Evolutionary conservation across 2,888 invertebrate species (phyloP).

Genomic region (Noctuana brunneofusca): DNA sequence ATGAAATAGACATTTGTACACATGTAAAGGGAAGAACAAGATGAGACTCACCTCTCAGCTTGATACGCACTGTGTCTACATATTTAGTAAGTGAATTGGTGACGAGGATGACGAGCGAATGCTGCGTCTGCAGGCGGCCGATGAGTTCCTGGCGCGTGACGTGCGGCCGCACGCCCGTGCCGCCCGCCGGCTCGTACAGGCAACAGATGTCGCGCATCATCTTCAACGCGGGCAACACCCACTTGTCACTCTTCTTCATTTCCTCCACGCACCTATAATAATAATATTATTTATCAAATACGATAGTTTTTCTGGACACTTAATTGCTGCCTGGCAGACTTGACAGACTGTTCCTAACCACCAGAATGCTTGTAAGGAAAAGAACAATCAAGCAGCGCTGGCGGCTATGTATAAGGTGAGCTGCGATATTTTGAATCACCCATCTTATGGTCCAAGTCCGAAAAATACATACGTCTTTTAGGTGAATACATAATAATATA

Average conservation of each 20-base stretch:
- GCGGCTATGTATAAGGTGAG: no score
- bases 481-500: no score
- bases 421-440: no score
- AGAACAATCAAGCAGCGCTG: no score
- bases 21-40: background rate
- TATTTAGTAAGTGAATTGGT: slow-evolving; percentile 95
- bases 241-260: slow-evolving; percentile 91
- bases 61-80: slow-evolving; percentile 91
- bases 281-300: no score
- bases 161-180: slow-evolving; percentile 69
- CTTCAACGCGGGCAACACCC: slow-evolving; percentile 97
- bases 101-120: slow-evolving; percentile 95
- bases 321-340: no score
- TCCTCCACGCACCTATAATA: slow-evolving; percentile 92
- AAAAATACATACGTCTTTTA: no score
- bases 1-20: no score
- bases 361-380: no score
- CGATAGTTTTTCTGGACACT: no score
- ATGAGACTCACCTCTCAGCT: slow-evolving; percentile 57
- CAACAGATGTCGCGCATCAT: slow-evolving; percentile 98
- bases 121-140: slow-evolving; percentile 94
- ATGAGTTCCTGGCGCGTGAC: slow-evolving; percentile 89
- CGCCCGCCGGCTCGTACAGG: slow-evolving; percentile 92
- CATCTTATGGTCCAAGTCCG: no score
- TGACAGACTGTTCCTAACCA: no score